Evolutionary conservation across 2,888 invertebrate species (phyloP), one percentile per base, ranked within the genome.

Genomic region (Watsonalla binaria): DNA sequence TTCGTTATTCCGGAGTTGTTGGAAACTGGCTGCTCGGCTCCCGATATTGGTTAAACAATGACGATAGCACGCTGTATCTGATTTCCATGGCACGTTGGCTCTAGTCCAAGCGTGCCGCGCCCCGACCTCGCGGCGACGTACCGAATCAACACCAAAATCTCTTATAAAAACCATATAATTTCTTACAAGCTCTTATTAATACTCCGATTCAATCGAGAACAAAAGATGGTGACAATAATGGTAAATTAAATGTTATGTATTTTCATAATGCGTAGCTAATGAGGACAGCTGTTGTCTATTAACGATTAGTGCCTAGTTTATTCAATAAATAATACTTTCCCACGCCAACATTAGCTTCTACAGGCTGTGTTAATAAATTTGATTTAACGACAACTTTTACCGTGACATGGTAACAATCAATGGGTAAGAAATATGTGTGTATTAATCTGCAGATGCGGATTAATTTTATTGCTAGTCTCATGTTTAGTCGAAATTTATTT

Each of bases 11-110:
- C 51, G 54, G 54, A 58, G 56, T 71, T 72, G 70, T 67, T 56
- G 60, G 65, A 64, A 76, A 72, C 68, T 69, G 52, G 60, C 63
- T 68, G 54, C 56, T 11, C 2, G 11, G 11, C 42, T 42, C 42
- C 61, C 62, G 66, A 58, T 72, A 76, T 69, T 69, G 66, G 69
- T 72, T 70, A 77, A 83, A 83, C 79, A 83, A 82, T 80, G 75
- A 72, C 67, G 74, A 63, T 75, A 70, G 68, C 56, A 54, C 53
- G 65, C 61, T 67, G 63, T 71, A 68, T 73, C 74, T 68, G 68
- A 74, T 77, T 78, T 76, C 66, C 73, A 79, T 75, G 83, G 74
- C 72, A 66, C 65, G 70, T 85, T 88, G 89, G 88, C 88, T 51
- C 45, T 53, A 62, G 56, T 77, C 89, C 88, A 88, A 77, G 60